Evolutionary conservation across 1,140 invertebrate species (phyloP), one percentile per base, ranked within the genome.

Genomic region (Maniola jurtina): DNA sequence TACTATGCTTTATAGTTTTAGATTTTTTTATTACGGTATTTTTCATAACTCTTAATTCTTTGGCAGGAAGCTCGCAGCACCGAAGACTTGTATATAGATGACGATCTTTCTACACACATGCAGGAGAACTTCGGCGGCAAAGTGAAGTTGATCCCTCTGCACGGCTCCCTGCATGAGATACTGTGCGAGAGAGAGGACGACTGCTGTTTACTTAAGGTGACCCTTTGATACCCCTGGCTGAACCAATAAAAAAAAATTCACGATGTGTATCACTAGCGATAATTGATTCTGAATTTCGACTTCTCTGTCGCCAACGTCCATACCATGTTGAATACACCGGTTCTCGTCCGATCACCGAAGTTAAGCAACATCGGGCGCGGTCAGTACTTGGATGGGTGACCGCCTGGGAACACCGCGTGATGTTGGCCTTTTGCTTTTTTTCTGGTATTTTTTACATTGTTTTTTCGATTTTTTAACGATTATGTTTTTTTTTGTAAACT

Each of bases 21-120:
- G n/a, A n/a, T n/a, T n/a, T n/a, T n/a, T n/a, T n/a, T n/a, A n/a
- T n/a, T n/a, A n/a, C n/a, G n/a, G n/a, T 13, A 2, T 25, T 25
- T 25, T 25, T 25, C 25, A 25, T 42, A 42, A 42, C 8, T 42
- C 40, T 1, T 16, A 7, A 33, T 55, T 11, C 10, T 8, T 55
- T 6, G 34, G 42, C 80, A 92, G 91, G 89, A 91, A 84, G 89
- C 91, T 70, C 82, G 84, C 72, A 91, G 89, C 74, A 92, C 91
- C 4, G 91, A 92, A 60, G 91, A 92, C 71, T 67, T 92, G 66
- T 92, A 92, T 76, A 92, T 92, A 62, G 91, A 92, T 71, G 91
- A 92, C 74, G 91, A 92, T 33, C 63, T 92, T 10, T 89, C 88
- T 5, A 84, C 87, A 2, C 84, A 91, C 14, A 81, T 87, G 77